Evolutionary conservation across 2,888 invertebrate species (phyloP), one percentile per base, ranked within the genome.

Genomic region (Liposcelis brunnea): DNA sequence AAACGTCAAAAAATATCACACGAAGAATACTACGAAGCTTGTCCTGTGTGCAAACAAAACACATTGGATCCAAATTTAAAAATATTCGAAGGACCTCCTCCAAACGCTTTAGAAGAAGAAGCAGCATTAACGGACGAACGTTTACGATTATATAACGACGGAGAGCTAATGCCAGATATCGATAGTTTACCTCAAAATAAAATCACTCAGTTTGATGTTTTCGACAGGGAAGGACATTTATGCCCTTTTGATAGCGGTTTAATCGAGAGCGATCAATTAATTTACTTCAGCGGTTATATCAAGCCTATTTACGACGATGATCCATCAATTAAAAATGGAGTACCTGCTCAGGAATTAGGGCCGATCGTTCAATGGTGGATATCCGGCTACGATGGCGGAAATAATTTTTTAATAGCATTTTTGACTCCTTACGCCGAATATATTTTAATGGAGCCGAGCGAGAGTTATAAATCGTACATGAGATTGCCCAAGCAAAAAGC

Each of bases 341-440:
- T 86, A 33, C 74, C 81, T 2, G 72, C 76, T 0, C 77, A 76
- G 60, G 79, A 80, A 62, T 71, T 84, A 55, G 86, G 86, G 1
- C 86, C 86, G 1, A 81, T 87, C 54, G 78, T 79, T 59, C 81
- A 82, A 62, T 87, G 87, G 87, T 84, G 71, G 65, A 74, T 81
- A 35, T 75, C 80, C 50, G 85, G 85, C 7, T 85, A 79, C 63
- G 86, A 86, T 63, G 84, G 83, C 31, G 85, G 85, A 26, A 74
- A 76, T 52, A 71, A 71, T 53, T 77, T 80, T 47, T 69, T 83
- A 43, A 72, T 86, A 44, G 82, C 80, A 33, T 69, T 86, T 53
- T 76, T 77, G 26, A 84, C 85, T 45, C 75, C 74, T 57, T 83
- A 72, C 64, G 85, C 77, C 2, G 82, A 85, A 57, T 87, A 87